Evolutionary conservation across 2,888 invertebrate genomes (phyloP).

Genomic region (Ctena decussata): DNA sequence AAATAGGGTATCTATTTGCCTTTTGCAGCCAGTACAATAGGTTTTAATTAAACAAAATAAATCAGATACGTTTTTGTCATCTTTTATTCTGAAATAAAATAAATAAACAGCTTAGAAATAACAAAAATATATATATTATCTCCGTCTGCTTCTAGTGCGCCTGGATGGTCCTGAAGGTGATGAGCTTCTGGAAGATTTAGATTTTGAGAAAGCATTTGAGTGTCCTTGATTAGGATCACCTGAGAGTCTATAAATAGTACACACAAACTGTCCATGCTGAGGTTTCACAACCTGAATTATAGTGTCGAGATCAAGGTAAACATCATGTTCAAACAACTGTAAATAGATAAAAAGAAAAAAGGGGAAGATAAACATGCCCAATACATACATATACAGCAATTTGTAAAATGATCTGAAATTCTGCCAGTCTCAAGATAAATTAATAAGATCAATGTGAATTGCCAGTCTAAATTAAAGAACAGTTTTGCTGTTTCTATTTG

Average conservation of each 20-base stretch:
- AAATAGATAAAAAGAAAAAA: slow-evolving; percentile 54
- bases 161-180: background rate
- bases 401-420: no score
- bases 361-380: background rate
- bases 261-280: slow-evolving; percentile 68
- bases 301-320: slow-evolving; percentile 76
- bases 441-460: no score
- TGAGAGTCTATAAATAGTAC: slow-evolving; percentile 75
- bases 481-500: no score
- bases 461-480: no score
- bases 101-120: no score
- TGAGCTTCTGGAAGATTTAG: background rate
- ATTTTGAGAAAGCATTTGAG: background rate
- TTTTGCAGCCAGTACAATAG: no score
- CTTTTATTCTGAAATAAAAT: no score
- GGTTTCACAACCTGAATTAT: slow-evolving; percentile 77
- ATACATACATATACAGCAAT: no score
- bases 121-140: background rate
- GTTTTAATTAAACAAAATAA: no score
- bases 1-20: no score
- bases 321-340: slow-evolving; percentile 75
- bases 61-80: no score
- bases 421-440: no score
- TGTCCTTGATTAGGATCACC: slow-evolving; percentile 37
- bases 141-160: background rate